Evolutionary conservation across 2,113 vertebrate species (phyloP), one percentile per base, ranked within the genome.

Genomic region (Cyanistes caeruleus): DNA sequence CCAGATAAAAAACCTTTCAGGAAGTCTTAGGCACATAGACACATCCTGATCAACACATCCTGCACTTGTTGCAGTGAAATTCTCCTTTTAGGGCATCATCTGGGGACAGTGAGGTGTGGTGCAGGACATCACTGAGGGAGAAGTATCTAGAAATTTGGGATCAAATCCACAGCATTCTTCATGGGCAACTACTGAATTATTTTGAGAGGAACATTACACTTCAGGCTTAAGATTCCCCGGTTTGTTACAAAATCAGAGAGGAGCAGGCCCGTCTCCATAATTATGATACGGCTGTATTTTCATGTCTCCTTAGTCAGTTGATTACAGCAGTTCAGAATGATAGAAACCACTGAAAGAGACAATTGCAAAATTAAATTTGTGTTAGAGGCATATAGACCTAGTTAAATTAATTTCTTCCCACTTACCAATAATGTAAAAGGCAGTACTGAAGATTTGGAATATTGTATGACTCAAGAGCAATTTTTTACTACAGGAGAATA

Each of bases 311-410:
- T 82, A 73, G 35, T 87, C 64, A 44, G 21, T 67, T 88, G 48
- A 70, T 77, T 80, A 48, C 27, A 85, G 49, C 13, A 56, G 51
- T 86, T 80, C 59, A 86, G 56, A 89, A 67, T 64, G 52, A 80
- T 31, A 86, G 52, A 88, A 91, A 70, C 12, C 33, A 49, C 48
- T 64, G 35, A 56, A 93, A 80, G 64, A 91, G 69, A 90, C n/a
- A 93, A 86, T 20, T 44, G 21, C 24, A 93, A 91, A 82, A 82
- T 53, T 51, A 78, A 65, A 79, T 91, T 93, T 95, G 23, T 48
- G 84, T 94, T 84, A 65, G 35, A 77, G 28, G 15, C 20, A 60
- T 75, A 77, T 56, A 70, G 35, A n/a, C 90, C 59, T 59, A 90
- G 19, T 73, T 85, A 91, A 76, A 85, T 84, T 70, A 77, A 33